These are phyloP conservation scores for Subanguina moxae DNA, from an alignment of 1,140 invertebrate species.

Conservation along the genomic window DNA sequence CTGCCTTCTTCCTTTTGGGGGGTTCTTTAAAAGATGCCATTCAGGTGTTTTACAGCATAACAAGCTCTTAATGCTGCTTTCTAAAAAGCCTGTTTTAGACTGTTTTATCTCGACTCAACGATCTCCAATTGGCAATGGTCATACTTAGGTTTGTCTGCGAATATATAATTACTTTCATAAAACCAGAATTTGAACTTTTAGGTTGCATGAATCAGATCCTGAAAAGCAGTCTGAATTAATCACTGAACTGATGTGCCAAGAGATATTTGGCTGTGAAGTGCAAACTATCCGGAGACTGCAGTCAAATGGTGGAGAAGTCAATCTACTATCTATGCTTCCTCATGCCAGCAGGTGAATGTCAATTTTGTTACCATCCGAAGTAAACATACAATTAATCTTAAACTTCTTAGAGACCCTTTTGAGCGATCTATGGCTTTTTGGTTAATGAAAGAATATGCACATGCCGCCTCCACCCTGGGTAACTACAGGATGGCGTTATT, in stretches of 20 bases:
- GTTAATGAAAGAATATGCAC: slow-evolving; percentile 86
- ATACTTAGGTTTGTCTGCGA: slow-evolving; percentile 67
- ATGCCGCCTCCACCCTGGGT: slow-evolving; percentile 76
- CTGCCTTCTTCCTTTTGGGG: slow-evolving; percentile 82
- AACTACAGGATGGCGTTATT: too few species aligned
- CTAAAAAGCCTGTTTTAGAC: slow-evolving; percentile 63
- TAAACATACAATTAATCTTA: too few species aligned
- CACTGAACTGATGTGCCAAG: slow-evolving; percentile 47
- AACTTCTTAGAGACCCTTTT: slow-evolving; percentile 79
- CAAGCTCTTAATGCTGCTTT: slow-evolving; percentile 17
- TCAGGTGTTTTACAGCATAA: slow-evolving; percentile 70
- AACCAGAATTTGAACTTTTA: too few species aligned
- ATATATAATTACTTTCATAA: too few species aligned
- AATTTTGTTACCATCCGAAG: slow-evolving; percentile 15
- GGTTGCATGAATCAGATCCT: slow-evolving; percentile 73
- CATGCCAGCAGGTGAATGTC: slow-evolving; percentile 26
- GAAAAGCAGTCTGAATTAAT: slow-evolving; percentile 49
- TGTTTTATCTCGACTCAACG: slow-evolving; percentile 83
- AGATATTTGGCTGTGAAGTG: slow-evolving; percentile 47
- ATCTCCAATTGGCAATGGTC: slow-evolving; percentile 91
- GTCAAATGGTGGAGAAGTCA: slow-evolving; percentile 60
- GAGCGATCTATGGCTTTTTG: slow-evolving; percentile 93
- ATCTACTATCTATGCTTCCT: slow-evolving; percentile 21
- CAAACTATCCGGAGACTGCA: slow-evolving; percentile 24
- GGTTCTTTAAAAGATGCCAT: slow-evolving; percentile 88